These are phyloP conservation scores for Carcharodon carcharias DNA, from an alignment of 2,797 vertebrate genomes.

Conservation along the genomic window DNA sequence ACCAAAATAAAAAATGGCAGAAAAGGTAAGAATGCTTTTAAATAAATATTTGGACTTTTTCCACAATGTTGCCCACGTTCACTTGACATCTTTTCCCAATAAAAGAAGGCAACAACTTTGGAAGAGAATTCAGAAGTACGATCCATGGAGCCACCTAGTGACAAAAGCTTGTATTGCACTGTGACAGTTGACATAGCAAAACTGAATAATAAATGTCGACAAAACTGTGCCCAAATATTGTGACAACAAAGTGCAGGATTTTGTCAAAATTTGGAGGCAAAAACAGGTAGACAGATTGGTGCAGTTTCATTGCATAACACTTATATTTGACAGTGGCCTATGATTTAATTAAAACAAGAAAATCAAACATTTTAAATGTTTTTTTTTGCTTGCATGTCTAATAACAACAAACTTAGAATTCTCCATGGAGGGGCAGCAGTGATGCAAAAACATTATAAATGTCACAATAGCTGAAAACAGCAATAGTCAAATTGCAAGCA, in stretches of 20 bases:
- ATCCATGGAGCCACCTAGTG: background rate
- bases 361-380: background rate
- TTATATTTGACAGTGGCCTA: background rate
- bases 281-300: background rate
- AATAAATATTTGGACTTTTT: background rate
- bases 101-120: background rate
- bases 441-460: slow-evolving; percentile 21
- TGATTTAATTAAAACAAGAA: background rate
- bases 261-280: too few species aligned
- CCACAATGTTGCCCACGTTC: background rate
- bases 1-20: background rate
- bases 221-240: background rate
- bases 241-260: background rate
- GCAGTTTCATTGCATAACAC: background rate
- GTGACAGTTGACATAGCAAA: slow-evolving; percentile 30
- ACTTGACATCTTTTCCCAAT: background rate
- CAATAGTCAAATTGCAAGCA: background rate
- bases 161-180: background rate
- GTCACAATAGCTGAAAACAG: background rate
- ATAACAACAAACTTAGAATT: background rate
- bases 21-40: background rate
- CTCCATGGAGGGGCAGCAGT: background rate
- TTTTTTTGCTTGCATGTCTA: slow-evolving; percentile 1
- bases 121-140: background rate
- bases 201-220: background rate